phyloP scores from a whole-genome alignment of 2,113 vertebrate species.

The Solea solea region DNA sequence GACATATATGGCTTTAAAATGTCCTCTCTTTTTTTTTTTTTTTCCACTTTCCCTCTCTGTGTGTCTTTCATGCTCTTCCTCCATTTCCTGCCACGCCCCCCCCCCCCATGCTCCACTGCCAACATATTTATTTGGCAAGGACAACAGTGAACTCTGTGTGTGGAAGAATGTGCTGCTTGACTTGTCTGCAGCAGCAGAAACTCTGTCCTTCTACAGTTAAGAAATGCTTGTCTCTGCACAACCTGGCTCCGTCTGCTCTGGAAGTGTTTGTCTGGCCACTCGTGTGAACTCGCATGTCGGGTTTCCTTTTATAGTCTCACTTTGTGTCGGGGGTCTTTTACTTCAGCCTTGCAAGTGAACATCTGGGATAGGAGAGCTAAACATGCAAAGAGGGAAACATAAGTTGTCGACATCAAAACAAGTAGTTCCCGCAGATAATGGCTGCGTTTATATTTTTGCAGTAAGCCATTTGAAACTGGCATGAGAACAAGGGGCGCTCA shows the following conservation, averaged over 20 bases:
- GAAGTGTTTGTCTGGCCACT: conserved; percentile 12
- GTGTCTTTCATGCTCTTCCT: conserved; percentile 27
- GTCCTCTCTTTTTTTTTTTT: background rate
- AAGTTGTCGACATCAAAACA: conserved; percentile 69
- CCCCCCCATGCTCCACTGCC: background rate
- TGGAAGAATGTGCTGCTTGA: conserved; percentile 56
- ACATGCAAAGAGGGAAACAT: conserved; percentile 60
- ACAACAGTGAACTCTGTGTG: conserved; percentile 57
- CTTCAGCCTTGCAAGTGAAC: conserved; percentile 32
- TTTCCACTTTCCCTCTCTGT: conserved; percentile 13
- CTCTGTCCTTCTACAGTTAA: conserved; percentile 53
- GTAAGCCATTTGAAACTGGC: conserved; percentile 77
- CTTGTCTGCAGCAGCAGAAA: conserved; percentile 40
- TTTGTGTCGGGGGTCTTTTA: conserved; percentile 13
- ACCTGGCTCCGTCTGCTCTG: conserved; percentile 36
- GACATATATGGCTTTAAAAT: background rate
- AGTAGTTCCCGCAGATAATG: conserved; percentile 67
- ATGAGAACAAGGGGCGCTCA: conserved; percentile 72
- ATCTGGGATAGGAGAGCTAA: conserved; percentile 44
- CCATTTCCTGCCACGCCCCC: conserved; percentile 23
- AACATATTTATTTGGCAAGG: conserved; percentile 57
- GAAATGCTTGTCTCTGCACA: conserved; percentile 25
- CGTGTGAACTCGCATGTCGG: conserved; percentile 20
- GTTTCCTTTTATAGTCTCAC: conserved; percentile 5
- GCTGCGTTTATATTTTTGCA: conserved; percentile 73